Conservation (phyloP, 2,797 vertebrate species). For the Typhlichthys subterraneus region DNA sequence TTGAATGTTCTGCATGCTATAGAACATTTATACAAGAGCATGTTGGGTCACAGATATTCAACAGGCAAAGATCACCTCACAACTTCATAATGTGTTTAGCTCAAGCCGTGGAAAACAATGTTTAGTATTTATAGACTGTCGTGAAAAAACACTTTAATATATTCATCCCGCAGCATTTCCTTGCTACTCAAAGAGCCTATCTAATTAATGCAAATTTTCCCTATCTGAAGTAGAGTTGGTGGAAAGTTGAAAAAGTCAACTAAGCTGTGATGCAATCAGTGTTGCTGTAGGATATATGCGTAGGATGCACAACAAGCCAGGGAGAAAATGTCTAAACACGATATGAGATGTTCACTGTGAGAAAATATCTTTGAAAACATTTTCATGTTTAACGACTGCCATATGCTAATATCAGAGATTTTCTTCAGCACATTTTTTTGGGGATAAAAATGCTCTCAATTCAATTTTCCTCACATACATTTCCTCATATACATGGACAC, state of each 20-base stretch:
- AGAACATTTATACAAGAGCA: too few relatives aligned
- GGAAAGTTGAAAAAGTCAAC: slow-evolving; percentile 76
- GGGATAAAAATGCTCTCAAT: too few relatives aligned
- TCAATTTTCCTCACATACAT: too few relatives aligned
- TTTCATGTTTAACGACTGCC: slow-evolving; percentile 51
- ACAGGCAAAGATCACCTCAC: too few relatives aligned
- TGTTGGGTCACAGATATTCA: background rate
- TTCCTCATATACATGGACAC: too few relatives aligned
- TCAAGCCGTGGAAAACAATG: slow-evolving; percentile 11
- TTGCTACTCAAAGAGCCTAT: slow-evolving; percentile 62
- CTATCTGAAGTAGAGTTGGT: slow-evolving; percentile 65
- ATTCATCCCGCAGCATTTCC: slow-evolving; percentile 68
- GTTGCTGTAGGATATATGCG: slow-evolving; percentile 64
- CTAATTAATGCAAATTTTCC: slow-evolving; percentile 80
- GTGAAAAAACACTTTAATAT: slow-evolving; percentile 55
- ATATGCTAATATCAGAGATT: slow-evolving; percentile 42
- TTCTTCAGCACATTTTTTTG: background rate
- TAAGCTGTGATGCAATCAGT: slow-evolving; percentile 67
- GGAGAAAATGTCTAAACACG: slow-evolving; percentile 52
- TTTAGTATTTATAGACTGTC: slow-evolving; percentile 58
- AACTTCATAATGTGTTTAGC: background rate
- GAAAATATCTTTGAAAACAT: slow-evolving; percentile 50
- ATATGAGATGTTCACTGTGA: slow-evolving; percentile 20
- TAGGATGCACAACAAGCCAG: slow-evolving; percentile 63
- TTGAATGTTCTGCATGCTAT: too few relatives aligned